Conservation (phyloP, 2,113 vertebrate species). For the Ceyx melanurus region DNA sequence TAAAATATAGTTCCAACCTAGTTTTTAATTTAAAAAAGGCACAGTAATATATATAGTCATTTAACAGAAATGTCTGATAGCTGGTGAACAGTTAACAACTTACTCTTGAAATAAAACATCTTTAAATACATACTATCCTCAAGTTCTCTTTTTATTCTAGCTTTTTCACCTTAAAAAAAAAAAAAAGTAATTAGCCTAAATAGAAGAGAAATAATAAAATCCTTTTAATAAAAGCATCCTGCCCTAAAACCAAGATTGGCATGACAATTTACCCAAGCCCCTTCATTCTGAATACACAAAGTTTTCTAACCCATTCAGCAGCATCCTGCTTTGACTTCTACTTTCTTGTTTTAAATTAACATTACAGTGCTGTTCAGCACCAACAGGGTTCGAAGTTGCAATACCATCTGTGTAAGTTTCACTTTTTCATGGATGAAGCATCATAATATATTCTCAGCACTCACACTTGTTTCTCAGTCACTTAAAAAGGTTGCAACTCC, state of each 20-base stretch:
- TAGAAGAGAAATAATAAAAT: constrained; percentile 13
- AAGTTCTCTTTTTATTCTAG: background rate
- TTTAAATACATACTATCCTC: constrained; percentile 34
- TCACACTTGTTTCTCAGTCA: constrained; percentile 24
- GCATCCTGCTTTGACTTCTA: background rate
- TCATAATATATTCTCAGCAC: constrained; percentile 5
- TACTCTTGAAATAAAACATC: constrained; percentile 38
- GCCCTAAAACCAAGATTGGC: background rate
- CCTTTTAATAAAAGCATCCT: background rate
- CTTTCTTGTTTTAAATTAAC: constrained; percentile 8
- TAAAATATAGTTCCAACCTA: constrained; percentile 44
- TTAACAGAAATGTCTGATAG: constrained; percentile 42
- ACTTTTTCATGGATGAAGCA: background rate
- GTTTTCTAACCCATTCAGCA: background rate
- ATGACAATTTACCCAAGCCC: background rate
- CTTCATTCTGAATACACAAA: background rate
- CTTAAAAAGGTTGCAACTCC: background rate
- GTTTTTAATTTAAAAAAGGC: constrained; percentile 51
- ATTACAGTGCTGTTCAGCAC: background rate
- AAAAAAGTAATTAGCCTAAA: constrained; percentile 19
- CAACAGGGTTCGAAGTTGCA: background rate
- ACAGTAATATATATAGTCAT: background rate
- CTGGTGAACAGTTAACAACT: constrained; percentile 44
- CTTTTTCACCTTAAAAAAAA: background rate
- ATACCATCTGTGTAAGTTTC: background rate